phyloP scores from a whole-genome alignment of 2,888 invertebrate genomes.

The Drosophila falleni region DNA sequence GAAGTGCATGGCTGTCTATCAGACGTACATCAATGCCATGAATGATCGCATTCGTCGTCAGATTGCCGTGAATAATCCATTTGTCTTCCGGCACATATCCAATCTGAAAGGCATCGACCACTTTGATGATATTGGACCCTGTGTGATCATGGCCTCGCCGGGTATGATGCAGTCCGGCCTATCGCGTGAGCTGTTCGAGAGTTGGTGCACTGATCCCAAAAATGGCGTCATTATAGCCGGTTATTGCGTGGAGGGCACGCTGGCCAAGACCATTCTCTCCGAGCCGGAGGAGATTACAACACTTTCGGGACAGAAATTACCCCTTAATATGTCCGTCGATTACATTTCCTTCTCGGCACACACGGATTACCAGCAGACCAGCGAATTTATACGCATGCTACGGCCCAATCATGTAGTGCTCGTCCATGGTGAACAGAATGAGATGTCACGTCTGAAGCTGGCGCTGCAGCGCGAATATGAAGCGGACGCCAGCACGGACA shows the following conservation, averaged over 20 bases:
- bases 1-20: constrained; percentile 99
- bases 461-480: constrained; percentile 93
- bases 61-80: constrained; percentile 99
- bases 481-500: constrained; percentile 90
- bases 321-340: constrained; percentile 98
- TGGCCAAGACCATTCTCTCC: constrained; percentile 96
- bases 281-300: constrained; percentile 99
- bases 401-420: constrained; percentile 97
- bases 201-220: constrained; percentile 99
- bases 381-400: constrained; percentile 97
- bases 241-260: constrained; percentile 95
- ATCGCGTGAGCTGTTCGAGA: constrained; percentile 98
- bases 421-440: constrained; percentile 99
- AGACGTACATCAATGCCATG: constrained; percentile 99
- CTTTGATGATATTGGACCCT: constrained; percentile 99
- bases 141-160: constrained; percentile 99
- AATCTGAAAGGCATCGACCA: constrained; percentile 98
- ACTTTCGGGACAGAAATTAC: constrained; percentile 97
- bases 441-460: constrained; percentile 98
- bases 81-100: constrained; percentile 98
- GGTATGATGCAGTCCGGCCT: constrained; percentile 99
- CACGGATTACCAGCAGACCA: constrained; percentile 90
- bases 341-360: constrained; percentile 99
- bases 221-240: constrained; percentile 99
- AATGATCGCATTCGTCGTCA: constrained; percentile 98